Base-by-base conservation (phyloP, 1,140 invertebrate species). In the Penaeus chinensis region DNA sequence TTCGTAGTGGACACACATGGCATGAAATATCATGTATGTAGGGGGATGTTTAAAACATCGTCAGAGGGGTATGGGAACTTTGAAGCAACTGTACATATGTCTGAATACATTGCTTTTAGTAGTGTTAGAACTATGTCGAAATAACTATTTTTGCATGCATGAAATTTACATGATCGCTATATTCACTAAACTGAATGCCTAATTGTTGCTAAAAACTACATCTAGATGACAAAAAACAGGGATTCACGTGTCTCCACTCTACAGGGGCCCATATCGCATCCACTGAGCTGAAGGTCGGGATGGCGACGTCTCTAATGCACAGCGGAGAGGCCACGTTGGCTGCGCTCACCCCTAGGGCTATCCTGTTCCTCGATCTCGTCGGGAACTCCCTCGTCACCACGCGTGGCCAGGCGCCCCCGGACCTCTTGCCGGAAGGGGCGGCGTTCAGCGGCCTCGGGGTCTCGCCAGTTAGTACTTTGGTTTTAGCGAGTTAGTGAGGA, bases 341-440 rank as follows among this genome's bases (percentile, higher is more conserved):
- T 61, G 89, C 76, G 19, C 82, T 87, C n/a, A 87, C 89, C 3
- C 89, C 89, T 5, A 82, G 85, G 32, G 63, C 85, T 0, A 19
- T 89, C 20, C 80, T 89, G 42, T 86, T 89, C 60, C 82, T 85
- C 69, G 89, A 89, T 62, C 71, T 89, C 61, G 85, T 89, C 47
- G 89, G 89, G 24, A 89, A 87, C 77, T 85, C 89, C 20, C 71
- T 89, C 24, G 60, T 89, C 24, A 63, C 83, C 19, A 89, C 89
- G 24, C 65, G 85, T 18, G 79, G 62, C n/a, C 79, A 74, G 24
- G 76, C 60, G 5, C 54, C 80, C 32, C 85, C 85, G 11, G 85
- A 82, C 18, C 16, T 87, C 13, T 32, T 87, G 42, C 80, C 80
- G 47, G 69, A 77, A 32, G 80, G 74, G 3, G 69, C 63, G n/a